Evolutionary conservation across 1,140 invertebrate genomes (phyloP).

Genomic region (Micrasema minimum): DNA sequence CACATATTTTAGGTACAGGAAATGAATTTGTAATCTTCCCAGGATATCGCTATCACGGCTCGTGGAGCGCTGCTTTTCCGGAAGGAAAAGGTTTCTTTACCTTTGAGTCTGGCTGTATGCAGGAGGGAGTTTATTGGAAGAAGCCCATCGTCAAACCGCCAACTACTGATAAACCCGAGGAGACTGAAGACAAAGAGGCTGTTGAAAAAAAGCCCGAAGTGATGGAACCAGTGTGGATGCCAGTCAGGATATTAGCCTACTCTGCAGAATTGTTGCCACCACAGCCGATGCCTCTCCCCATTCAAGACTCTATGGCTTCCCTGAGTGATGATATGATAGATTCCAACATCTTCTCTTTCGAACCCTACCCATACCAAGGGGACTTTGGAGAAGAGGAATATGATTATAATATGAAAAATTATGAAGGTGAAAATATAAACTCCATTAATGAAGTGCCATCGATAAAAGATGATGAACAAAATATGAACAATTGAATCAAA

Average conservation of each 20-base stretch:
- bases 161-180: slow-evolving; percentile 65
- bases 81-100: slow-evolving; percentile 74
- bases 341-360: slow-evolving; percentile 33
- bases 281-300: slow-evolving; percentile 71
- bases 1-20: no score
- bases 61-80: slow-evolving; percentile 72
- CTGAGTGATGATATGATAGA: slow-evolving; percentile 47
- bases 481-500: no score
- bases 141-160: slow-evolving; percentile 49
- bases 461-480: not conserved
- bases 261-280: slow-evolving; percentile 74
- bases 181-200: slow-evolving; percentile 63
- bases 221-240: slow-evolving; percentile 70
- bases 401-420: slow-evolving; percentile 15
- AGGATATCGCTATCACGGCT: slow-evolving; percentile 72
- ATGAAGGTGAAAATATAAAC: not conserved
- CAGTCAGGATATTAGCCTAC: slow-evolving; percentile 72
- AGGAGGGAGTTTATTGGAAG: slow-evolving; percentile 70
- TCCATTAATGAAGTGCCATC: slow-evolving; percentile 7
- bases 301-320: slow-evolving; percentile 68
- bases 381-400: not conserved
- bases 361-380: slow-evolving; percentile 11
- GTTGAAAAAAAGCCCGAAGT: slow-evolving; percentile 45
- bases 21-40: slow-evolving; percentile 71
- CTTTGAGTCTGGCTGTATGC: slow-evolving; percentile 74